Percentiles rank a stretch among this genome's conserved stretches.
Evolutionary conservation across 2,113 vertebrate species (phyloP).

Genomic region (Oreocharis arfaki): DNA sequence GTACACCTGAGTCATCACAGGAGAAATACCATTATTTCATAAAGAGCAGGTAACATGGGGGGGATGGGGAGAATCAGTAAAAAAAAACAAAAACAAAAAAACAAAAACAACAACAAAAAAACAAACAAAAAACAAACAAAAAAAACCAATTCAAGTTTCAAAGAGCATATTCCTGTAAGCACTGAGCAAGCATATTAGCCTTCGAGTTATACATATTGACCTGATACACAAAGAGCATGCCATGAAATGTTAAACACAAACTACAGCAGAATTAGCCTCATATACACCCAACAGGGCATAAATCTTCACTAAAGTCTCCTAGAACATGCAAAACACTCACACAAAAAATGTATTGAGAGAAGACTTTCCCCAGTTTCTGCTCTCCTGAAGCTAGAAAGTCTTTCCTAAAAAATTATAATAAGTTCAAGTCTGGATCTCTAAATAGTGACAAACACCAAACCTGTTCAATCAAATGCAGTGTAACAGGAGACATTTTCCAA

Average conservation of each 20-base stretch:
- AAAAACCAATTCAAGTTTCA: neutral
- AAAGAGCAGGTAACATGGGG: neutral
- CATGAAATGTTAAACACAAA: neutral
- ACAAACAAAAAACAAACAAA: too few species aligned
- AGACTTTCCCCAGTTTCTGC: neutral
- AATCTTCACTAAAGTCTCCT: neutral
- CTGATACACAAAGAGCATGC: neutral
- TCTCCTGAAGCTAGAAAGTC: neutral
- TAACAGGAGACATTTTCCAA: neutral
- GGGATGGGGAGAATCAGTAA: fast-evolving
- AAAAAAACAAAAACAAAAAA: too few species aligned
- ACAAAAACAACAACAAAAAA: too few species aligned
- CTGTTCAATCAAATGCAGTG: neutral
- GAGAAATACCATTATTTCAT: slow-evolving; percentile 28
- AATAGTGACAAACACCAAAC: neutral
- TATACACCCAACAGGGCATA: neutral
- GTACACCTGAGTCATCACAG: neutral
- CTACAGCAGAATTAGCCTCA: neutral
- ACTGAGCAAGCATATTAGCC: neutral
- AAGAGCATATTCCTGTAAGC: neutral
- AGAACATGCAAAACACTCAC: neutral
- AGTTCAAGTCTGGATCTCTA: neutral
- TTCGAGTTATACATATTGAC: neutral
- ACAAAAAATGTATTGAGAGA: neutral
- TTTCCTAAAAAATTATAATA: neutral